These are phyloP conservation scores for Sipunculus nudus DNA, from an alignment of 2,888 invertebrate species.

Conservation along the genomic window DNA sequence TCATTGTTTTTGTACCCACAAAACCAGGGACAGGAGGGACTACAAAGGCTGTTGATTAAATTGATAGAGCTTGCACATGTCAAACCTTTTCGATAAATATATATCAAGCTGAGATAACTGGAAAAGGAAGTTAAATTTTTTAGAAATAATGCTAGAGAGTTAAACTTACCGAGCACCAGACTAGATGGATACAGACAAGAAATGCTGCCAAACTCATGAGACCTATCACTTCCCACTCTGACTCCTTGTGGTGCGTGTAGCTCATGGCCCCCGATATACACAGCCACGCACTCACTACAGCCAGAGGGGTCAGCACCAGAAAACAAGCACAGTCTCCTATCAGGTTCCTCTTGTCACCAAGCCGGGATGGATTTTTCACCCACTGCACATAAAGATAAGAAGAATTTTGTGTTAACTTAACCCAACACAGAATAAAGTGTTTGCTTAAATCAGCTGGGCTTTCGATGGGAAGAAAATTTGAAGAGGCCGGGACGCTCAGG, in stretches of 20 bases:
- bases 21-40: too few species aligned
- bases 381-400: conserved; percentile 67
- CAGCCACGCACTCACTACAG: conserved; percentile 69
- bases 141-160: not conserved
- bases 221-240: conserved; percentile 48
- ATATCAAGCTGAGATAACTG: too few species aligned
- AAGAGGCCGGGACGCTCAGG: too few species aligned
- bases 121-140: too few species aligned
- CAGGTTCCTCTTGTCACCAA: conserved; percentile 67
- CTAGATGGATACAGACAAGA: conserved; percentile 48
- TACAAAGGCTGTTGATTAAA: too few species aligned
- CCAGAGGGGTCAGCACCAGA: conserved; percentile 71
- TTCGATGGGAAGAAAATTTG: too few species aligned
- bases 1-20: too few species aligned
- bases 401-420: not conserved
- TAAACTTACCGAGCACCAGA: conserved; percentile 53
- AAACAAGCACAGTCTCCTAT: conserved; percentile 71
- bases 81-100: too few species aligned
- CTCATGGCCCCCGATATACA: conserved; percentile 68
- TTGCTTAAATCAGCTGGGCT: too few species aligned
- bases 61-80: too few species aligned
- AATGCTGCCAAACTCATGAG: conserved; percentile 48
- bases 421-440: not conserved
- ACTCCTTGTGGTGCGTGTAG: conserved; percentile 21
- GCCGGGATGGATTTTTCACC: conserved; percentile 69